Evolutionary conservation across 2,888 invertebrate species (phyloP).

Genomic region (Eupithecia subfuscata): DNA sequence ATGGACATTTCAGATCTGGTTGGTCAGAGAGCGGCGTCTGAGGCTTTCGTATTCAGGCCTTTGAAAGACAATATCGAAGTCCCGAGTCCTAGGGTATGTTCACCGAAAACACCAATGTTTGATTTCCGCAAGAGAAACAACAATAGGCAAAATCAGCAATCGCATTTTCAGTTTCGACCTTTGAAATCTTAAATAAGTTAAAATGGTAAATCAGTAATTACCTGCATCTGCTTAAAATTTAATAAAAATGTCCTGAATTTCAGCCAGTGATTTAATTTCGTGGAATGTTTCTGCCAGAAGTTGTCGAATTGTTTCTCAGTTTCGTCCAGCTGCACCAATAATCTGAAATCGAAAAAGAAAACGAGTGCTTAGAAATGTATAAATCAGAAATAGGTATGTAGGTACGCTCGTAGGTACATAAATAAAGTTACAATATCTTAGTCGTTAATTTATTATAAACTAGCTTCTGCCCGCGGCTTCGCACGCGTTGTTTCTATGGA

Average conservation of each 20-base stretch:
- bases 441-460: too few relatives aligned
- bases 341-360: constrained; percentile 79
- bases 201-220: constrained; percentile 54
- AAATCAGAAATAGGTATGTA: background rate
- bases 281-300: constrained; percentile 97
- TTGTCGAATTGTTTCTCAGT: constrained; percentile 97
- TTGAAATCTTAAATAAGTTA: constrained; percentile 47
- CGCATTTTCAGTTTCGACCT: constrained; percentile 71
- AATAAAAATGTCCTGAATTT: constrained; percentile 97
- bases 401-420: too few relatives aligned
- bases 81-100: constrained; percentile 59
- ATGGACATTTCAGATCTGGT: constrained; percentile 77
- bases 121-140: constrained; percentile 69
- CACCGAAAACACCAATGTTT: constrained; percentile 76
- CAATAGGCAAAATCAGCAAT: constrained; percentile 37
- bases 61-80: constrained; percentile 66
- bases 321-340: constrained; percentile 96
- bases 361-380: background rate
- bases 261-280: constrained; percentile 94
- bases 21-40: constrained; percentile 64
- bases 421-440: too few relatives aligned
- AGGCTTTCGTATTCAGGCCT: constrained; percentile 73
- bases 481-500: too few relatives aligned
- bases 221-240: constrained; percentile 95
- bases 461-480: too few relatives aligned